Evolutionary conservation across 1,140 invertebrate genomes (phyloP).

Genomic region (Zophobas morio): DNA sequence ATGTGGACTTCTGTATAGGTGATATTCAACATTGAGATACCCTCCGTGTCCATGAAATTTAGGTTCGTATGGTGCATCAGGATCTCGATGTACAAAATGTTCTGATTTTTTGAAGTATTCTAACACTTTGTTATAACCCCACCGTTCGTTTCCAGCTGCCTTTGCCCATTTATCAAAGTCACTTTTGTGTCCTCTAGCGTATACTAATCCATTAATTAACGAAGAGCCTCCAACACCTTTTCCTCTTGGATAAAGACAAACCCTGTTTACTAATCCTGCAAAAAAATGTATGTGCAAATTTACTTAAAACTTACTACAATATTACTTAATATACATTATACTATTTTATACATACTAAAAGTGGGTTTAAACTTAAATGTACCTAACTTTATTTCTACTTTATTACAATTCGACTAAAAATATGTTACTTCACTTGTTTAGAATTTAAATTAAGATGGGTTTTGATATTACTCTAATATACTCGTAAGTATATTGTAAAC

Average conservation of each 20-base stretch:
- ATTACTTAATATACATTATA: too few species aligned
- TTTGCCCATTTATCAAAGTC: constrained; percentile 79
- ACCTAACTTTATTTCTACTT: too few species aligned
- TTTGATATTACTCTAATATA: too few species aligned
- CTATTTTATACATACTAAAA: too few species aligned
- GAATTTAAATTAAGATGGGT: too few species aligned
- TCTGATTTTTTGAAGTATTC: constrained; percentile 75
- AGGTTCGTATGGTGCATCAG: constrained; percentile 14
- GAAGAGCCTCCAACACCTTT: constrained; percentile 76
- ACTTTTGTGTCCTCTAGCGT: constrained; percentile 77
- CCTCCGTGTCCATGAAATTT: constrained; percentile 45
- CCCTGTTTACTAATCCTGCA: constrained; percentile 33
- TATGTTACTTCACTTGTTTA: too few species aligned
- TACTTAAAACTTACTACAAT: too few species aligned
- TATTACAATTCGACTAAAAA: too few species aligned
- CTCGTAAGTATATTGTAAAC: too few species aligned
- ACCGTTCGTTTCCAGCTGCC: constrained; percentile 73
- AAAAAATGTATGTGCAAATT: neutral
- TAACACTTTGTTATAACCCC: constrained; percentile 76
- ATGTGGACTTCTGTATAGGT: constrained; percentile 2
- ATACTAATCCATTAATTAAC: constrained; percentile 82
- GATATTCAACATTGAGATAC: constrained; percentile 21
- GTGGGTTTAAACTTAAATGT: too few species aligned
- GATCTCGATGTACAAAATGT: constrained; percentile 45
- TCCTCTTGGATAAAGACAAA: constrained; percentile 62